Evolutionary conservation across 2,888 invertebrate species (phyloP).

Genomic region (Selenia dentaria): DNA sequence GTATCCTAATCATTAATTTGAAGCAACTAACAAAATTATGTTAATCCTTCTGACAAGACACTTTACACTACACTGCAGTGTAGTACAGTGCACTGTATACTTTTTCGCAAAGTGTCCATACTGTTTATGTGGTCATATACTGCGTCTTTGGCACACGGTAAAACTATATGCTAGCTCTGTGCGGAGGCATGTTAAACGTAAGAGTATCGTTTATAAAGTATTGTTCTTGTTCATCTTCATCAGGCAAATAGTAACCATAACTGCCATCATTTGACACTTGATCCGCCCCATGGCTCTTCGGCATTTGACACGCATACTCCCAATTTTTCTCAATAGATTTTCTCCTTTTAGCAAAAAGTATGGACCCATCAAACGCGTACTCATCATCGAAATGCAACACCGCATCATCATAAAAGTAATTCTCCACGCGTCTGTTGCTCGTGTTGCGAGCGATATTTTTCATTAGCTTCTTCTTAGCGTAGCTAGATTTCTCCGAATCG

Average conservation of each 20-base stretch:
- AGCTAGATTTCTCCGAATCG: slow-evolving; percentile 76
- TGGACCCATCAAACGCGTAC: slow-evolving; percentile 77
- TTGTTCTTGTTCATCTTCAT: slow-evolving; percentile 68
- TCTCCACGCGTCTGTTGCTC: slow-evolving; percentile 54
- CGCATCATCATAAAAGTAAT: slow-evolving; percentile 80
- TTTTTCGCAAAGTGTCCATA: slow-evolving; percentile 1
- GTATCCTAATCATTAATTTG: too few relatives aligned
- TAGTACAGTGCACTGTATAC: too few relatives aligned
- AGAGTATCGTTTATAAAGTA: slow-evolving; percentile 76
- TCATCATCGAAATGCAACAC: slow-evolving; percentile 78
- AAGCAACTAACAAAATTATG: too few relatives aligned
- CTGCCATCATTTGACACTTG: slow-evolving; percentile 74
- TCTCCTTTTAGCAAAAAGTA: slow-evolving; percentile 75
- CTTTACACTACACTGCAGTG: too few relatives aligned
- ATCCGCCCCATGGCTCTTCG: slow-evolving; percentile 55
- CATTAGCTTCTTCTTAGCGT: slow-evolving; percentile 74
- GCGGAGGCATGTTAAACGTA: slow-evolving; percentile 74
- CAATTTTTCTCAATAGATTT: slow-evolving; percentile 71
- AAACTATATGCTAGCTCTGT: slow-evolving; percentile 76
- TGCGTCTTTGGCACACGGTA: slow-evolving; percentile 5
- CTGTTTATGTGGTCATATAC: too few relatives aligned
- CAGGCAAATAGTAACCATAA: slow-evolving; percentile 75
- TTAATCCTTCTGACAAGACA: too few relatives aligned
- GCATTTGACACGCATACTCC: slow-evolving; percentile 64
- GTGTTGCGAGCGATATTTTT: slow-evolving; percentile 78